Base-by-base conservation (phyloP, 2,797 vertebrate species). In the Myripristis jacobus region DNA sequence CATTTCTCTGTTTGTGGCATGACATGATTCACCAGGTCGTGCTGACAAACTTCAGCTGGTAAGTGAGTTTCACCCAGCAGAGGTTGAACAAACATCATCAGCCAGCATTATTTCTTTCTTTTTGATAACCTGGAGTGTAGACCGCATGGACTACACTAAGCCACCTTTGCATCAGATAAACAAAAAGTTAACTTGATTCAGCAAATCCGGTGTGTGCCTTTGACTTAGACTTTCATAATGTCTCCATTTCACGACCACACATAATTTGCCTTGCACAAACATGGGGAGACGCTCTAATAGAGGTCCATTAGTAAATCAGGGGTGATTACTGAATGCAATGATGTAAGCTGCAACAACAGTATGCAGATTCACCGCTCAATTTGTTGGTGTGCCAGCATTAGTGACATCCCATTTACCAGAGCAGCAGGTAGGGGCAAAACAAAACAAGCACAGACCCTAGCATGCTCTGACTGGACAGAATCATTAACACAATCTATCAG, bases 341-440 rank as follows among this genome's bases (percentile, higher is more conserved):
- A 77, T 51, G 58, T 78, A 67, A 51, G 65, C 34, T 38, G 41
- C 62, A 62, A 41, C 53, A 67, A 69, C 62, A 52, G 29, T 48
- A 80, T 85, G 77, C 63, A 87, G 73, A 84, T 83, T 56, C 61
- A 65, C 16, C 34, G 31, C 73, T 54, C 70, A 71, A 78, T 87
- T 80, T 84, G 72, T 87, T 70, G 52, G 64, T 51, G 73, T 75
- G 76, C 19, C 73, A 46, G 48, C 60, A 71, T 88, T 75, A 67
- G 73, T 73, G 43, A 70, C 68, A 60, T 70, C 44, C 77, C 70
- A 87, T 88, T 87, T 83, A 82, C 69, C 63, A 47, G 59, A 79
- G 57, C 48, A 6, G 29, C 15, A 9, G 70, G 80, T 59, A 73
- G 36, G 73, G 50, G 24, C 51, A 59, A 69, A 75, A 73, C 57